These are phyloP conservation scores for Trachelus iudaicus DNA, from an alignment of 2,888 invertebrate genomes.

Conservation along the genomic window DNA sequence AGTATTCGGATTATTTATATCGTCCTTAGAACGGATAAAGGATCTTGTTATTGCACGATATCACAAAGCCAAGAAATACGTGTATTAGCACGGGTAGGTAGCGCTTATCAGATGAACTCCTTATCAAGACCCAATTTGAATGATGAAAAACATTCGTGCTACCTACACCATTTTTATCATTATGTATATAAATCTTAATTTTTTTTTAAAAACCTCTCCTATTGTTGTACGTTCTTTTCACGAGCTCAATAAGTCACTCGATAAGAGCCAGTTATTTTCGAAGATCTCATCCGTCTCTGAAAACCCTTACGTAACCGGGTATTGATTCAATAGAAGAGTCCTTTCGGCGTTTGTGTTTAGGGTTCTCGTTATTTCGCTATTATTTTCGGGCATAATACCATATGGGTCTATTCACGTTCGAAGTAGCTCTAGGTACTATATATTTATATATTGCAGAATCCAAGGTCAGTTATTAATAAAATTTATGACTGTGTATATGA, in stretches of 20 bases:
- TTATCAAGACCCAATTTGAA: not conserved
- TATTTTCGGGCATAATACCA: too few species aligned
- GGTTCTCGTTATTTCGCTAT: too few species aligned
- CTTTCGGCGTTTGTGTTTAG: too few species aligned
- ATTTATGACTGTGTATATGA: not conserved
- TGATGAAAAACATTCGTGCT: not conserved
- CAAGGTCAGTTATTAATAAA: not conserved
- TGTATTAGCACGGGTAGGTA: not conserved
- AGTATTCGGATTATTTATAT: not conserved
- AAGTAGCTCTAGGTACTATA: too few species aligned
- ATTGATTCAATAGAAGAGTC: too few species aligned
- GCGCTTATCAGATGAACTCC: not conserved
- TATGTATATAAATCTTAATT: not conserved
- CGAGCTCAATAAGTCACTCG: not conserved
- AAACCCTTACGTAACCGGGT: too few species aligned
- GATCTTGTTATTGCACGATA: not conserved
- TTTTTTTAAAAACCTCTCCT: too few species aligned
- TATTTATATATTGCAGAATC: not conserved
- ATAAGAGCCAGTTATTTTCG: not conserved
- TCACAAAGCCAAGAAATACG: not conserved
- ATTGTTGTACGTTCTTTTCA: not conserved
- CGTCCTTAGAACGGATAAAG: not conserved
- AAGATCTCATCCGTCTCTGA: not conserved
- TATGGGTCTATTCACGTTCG: too few species aligned
- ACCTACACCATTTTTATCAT: not conserved